phyloP scores from a whole-genome alignment of 2,797 vertebrate genomes.

The Triplophysa bombifrons region DNA sequence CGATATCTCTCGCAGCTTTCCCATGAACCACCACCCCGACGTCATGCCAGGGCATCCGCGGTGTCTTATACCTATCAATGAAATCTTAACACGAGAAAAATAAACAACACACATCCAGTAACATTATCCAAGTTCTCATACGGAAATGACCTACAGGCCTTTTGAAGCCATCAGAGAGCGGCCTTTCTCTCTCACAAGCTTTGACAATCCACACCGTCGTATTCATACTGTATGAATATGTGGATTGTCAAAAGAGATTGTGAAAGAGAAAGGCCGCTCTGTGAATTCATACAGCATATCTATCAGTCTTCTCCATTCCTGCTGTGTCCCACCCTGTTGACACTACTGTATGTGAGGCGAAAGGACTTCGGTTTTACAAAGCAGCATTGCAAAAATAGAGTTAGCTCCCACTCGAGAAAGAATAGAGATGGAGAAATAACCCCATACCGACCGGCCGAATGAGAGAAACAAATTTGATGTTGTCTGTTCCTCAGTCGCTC shows the following conservation, averaged over 20 bases:
- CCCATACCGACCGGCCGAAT: conserved; percentile 67
- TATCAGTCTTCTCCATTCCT: conserved; percentile 48
- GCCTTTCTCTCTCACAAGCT: conserved; percentile 56
- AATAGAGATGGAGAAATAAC: conserved; percentile 55
- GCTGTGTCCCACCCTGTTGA: conserved; percentile 56
- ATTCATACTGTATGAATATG: conserved; percentile 48
- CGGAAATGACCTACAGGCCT: conserved; percentile 47
- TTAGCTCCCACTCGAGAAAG: conserved; percentile 17
- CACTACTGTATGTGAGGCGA: conserved; percentile 48
- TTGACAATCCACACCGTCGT: conserved; percentile 30
- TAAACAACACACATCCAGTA: conserved; percentile 46
- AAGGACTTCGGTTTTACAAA: conserved; percentile 55
- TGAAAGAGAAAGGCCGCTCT: conserved; percentile 57
- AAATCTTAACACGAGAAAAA: conserved; percentile 58
- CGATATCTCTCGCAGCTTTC: conserved; percentile 49
- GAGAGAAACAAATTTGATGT: conserved; percentile 65
- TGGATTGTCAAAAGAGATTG: conserved; percentile 19
- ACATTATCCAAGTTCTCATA: conserved; percentile 48
- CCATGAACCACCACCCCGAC: conserved; percentile 55
- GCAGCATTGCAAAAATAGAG: conserved; percentile 57
- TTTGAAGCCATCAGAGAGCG: conserved; percentile 57
- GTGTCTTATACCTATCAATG: conserved; percentile 60
- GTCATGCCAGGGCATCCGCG: conserved; percentile 60
- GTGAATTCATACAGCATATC: conserved; percentile 60
- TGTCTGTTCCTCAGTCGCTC: conserved; percentile 36